Evolutionary conservation across 35 echinoderm and acorn worm genomes (phyloP).

Genomic region (Strongylocentrotus purpuratus): DNA sequence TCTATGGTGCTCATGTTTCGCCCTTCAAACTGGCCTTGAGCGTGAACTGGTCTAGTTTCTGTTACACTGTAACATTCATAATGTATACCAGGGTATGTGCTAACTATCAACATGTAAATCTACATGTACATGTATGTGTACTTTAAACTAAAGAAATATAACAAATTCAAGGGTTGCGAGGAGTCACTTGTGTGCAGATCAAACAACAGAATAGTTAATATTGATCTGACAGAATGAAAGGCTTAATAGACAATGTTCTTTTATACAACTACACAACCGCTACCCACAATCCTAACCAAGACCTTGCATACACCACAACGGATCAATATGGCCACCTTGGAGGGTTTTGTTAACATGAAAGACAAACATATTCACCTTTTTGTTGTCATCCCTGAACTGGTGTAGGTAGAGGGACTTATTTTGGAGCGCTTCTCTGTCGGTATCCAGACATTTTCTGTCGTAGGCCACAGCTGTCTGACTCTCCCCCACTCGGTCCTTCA

Average conservation of each 20-base stretch:
- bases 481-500: slow-evolving; percentile 67
- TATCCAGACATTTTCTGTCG: slow-evolving; percentile 64
- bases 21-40: too few relatives aligned
- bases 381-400: slow-evolving; percentile 88
- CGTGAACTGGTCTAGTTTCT: too few relatives aligned
- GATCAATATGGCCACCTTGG: neutral
- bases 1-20: too few relatives aligned
- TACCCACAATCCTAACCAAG: neutral
- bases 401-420: slow-evolving; percentile 62
- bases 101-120: too few relatives aligned
- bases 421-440: slow-evolving; percentile 53
- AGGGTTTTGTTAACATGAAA: neutral
- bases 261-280: neutral
- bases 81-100: too few relatives aligned
- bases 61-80: too few relatives aligned
- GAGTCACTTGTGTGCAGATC: neutral
- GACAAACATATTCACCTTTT: slow-evolving; percentile 66
- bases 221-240: neutral
- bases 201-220: neutral
- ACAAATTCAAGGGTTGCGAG: neutral
- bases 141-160: too few relatives aligned
- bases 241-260: neutral
- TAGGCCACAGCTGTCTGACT: slow-evolving; percentile 60
- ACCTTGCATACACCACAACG: neutral
- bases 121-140: too few relatives aligned